Evolutionary conservation across 2,113 vertebrate species (phyloP).

Genomic region (Corydoras sp.): DNA sequence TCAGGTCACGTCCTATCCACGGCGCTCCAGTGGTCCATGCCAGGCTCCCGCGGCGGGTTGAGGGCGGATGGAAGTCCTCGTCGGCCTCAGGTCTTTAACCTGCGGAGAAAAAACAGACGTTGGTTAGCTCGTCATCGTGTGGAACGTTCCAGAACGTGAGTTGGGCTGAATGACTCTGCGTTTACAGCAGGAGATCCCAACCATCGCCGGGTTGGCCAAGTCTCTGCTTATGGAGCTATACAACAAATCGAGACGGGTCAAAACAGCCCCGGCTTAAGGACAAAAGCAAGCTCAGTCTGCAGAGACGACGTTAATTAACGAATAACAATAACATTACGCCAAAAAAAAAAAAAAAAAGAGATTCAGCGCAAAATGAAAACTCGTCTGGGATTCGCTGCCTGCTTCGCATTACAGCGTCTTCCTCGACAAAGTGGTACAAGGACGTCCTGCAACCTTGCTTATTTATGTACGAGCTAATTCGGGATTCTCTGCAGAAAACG

Average conservation of each 20-base stretch:
- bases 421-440: conserved; percentile 13
- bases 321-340: no score
- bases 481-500: conserved; percentile 25
- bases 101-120: conserved; percentile 76
- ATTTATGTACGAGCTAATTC: conserved; percentile 24
- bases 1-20: conserved; percentile 70
- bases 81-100: conserved; percentile 72
- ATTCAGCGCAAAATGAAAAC: background rate
- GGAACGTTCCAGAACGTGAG: conserved; percentile 32
- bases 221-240: background rate
- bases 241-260: no score
- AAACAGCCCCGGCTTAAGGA: background rate
- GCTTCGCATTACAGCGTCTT: background rate
- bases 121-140: conserved; percentile 63
- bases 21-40: conserved; percentile 67
- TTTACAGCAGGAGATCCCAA: conserved; percentile 32
- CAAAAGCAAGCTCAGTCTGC: background rate
- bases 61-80: conserved; percentile 72
- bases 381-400: background rate
- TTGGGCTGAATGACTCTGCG: conserved; percentile 27
- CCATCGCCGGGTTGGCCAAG: conserved; percentile 14
- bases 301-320: conserved; percentile 25
- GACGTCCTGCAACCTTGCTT: conserved; percentile 20
- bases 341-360: no score
- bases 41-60: conserved; percentile 68